Percentiles rank a stretch among this genome's conserved stretches.
phyloP scores from a whole-genome alignment of 2,113 vertebrate species.

The Oxyura jamaicensis region DNA sequence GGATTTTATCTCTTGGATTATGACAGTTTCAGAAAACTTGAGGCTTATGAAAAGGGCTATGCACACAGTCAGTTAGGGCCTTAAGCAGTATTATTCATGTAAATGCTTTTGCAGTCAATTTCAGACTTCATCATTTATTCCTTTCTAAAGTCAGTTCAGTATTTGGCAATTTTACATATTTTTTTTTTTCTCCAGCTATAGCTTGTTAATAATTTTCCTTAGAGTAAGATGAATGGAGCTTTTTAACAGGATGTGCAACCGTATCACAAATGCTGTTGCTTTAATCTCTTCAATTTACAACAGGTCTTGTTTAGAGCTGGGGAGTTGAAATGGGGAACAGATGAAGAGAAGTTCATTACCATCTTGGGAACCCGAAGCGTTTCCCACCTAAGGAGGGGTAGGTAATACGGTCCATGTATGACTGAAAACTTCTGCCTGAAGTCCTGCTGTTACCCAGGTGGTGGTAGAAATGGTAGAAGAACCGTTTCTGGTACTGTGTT shows the following conservation, averaged over 20 bases:
- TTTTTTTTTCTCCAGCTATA: not conserved
- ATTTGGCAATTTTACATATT: not conserved
- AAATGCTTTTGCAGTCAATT: not conserved
- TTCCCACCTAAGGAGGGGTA: constrained; percentile 88
- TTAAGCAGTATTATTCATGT: not conserved
- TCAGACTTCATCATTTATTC: not conserved
- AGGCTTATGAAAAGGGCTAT: not conserved
- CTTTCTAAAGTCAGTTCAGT: not conserved
- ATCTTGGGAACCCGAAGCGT: constrained; percentile 90
- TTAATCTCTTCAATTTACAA: not conserved
- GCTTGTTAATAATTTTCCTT: not conserved
- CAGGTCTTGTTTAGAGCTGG: constrained; percentile 92
- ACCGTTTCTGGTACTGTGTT: not conserved
- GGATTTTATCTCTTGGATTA: not conserved
- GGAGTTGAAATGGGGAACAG: constrained; percentile 91
- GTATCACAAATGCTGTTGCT: not conserved
- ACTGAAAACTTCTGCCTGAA: not conserved
- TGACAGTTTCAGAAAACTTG: not conserved
- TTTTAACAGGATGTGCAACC: not conserved
- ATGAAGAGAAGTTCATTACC: constrained; percentile 93
- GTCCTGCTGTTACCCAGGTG: not conserved
- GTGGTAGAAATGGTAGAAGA: not conserved
- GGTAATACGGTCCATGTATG: not conserved
- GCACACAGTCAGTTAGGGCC: not conserved
- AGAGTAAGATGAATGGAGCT: not conserved